Conservation (phyloP, 2,888 invertebrate species). For the Drosophila peninsularis region DNA sequence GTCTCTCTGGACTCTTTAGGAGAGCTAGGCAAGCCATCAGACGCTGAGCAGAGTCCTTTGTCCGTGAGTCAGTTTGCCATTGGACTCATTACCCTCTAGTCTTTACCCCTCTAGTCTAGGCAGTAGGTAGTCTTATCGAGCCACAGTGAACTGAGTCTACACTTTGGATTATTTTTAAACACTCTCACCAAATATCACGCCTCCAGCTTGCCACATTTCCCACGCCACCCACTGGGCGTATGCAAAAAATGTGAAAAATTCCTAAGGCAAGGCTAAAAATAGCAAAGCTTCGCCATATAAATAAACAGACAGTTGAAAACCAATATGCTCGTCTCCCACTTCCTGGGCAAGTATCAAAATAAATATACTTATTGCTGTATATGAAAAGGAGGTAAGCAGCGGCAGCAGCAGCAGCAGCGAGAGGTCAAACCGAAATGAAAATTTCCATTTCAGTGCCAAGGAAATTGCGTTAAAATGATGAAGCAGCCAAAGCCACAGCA, state of each 20-base stretch:
- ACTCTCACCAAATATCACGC: not conserved
- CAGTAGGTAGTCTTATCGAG: too few relatives aligned
- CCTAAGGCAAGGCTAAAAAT: not conserved
- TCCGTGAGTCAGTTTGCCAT: not conserved
- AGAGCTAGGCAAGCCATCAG: not conserved
- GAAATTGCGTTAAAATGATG: conserved; percentile 73
- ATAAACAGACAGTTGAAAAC: not conserved
- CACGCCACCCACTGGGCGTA: not conserved
- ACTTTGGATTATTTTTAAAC: too few relatives aligned
- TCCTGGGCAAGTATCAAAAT: not conserved
- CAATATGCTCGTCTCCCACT: not conserved
- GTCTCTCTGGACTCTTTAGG: not conserved
- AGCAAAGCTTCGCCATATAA: not conserved
- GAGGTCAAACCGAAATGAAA: conserved; percentile 50
- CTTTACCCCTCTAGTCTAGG: too few relatives aligned
- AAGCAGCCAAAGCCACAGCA: conserved; percentile 39
- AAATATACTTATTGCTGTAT: conserved; percentile 4
- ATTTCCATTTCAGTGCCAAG: conserved; percentile 66
- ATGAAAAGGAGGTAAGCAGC: conserved; percentile 5
- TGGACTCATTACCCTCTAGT: not conserved
- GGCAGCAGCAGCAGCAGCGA: conserved; percentile 20
- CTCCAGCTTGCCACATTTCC: not conserved
- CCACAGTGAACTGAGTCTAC: too few relatives aligned
- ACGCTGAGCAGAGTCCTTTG: too few relatives aligned
- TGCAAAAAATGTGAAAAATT: not conserved